phyloP scores from a whole-genome alignment of 2,113 vertebrate genomes.

The Xyliphius kryptos region DNA sequence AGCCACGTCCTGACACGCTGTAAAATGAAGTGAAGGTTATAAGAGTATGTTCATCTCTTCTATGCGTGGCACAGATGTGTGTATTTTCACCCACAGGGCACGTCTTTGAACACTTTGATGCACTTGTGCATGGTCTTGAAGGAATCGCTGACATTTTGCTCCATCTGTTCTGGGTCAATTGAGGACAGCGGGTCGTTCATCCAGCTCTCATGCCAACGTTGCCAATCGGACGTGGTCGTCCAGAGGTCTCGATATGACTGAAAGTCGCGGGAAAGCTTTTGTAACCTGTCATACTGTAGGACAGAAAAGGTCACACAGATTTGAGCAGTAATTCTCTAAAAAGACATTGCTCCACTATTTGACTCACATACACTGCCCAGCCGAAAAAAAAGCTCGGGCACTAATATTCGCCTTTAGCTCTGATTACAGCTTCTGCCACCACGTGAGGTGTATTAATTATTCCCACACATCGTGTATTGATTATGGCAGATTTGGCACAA shows the following conservation, averaged over 20 bases:
- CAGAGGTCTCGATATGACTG: constrained; percentile 84
- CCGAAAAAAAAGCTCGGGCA: too few species aligned
- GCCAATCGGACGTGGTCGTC: constrained; percentile 85
- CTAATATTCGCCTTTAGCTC: too few species aligned
- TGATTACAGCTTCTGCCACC: too few species aligned
- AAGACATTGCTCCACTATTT: too few species aligned
- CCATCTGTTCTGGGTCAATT: constrained; percentile 81
- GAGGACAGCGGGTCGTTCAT: constrained; percentile 73
- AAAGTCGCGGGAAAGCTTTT: constrained; percentile 77
- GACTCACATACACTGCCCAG: too few species aligned
- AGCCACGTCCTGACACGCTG: constrained; percentile 77
- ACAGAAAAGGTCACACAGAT: too few species aligned
- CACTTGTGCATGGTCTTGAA: constrained; percentile 82
- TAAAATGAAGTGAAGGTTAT: background rate
- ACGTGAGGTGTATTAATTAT: too few species aligned
- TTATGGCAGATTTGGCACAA: too few species aligned
- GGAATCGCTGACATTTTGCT: constrained; percentile 72
- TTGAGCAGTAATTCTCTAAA: too few species aligned
- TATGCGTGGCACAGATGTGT: too few species aligned
- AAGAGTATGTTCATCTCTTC: background rate
- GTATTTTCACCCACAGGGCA: constrained; percentile 70
- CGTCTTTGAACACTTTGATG: constrained; percentile 78
- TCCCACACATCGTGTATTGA: too few species aligned
- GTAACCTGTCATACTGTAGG: constrained; percentile 71
- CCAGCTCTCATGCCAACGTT: constrained; percentile 78